phyloP scores from a whole-genome alignment of 2,113 vertebrate genomes.

The Colossoma macropomum region DNA sequence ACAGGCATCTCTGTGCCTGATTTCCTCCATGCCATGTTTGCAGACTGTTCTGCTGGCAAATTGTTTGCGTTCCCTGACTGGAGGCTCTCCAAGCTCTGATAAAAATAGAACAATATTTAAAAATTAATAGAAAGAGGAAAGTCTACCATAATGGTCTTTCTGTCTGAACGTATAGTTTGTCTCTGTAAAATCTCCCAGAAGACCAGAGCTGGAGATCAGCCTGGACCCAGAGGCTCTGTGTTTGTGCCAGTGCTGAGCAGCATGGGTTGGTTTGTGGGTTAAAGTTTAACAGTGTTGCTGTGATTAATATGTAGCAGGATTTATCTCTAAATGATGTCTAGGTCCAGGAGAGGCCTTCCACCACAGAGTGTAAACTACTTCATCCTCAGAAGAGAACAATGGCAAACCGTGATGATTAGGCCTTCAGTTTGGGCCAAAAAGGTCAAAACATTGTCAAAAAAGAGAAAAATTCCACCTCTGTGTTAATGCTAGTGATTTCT shows the following conservation, averaged over 20 bases:
- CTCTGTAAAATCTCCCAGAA: background rate
- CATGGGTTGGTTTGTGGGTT: background rate
- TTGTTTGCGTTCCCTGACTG: conserved; percentile 19
- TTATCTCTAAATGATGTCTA: background rate
- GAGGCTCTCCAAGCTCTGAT: background rate
- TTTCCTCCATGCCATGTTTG: conserved; percentile 36
- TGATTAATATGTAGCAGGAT: background rate
- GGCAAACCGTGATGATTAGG: too few relatives aligned
- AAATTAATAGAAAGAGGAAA: conserved; percentile 10
- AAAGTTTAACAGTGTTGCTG: background rate
- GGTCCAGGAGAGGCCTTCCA: too few relatives aligned
- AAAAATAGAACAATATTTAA: conserved; percentile 16
- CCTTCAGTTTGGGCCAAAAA: too few relatives aligned
- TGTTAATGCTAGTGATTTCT: too few relatives aligned
- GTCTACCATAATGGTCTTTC: background rate
- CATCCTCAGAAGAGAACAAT: too few relatives aligned
- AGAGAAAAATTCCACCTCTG: too few relatives aligned
- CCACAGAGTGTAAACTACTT: too few relatives aligned
- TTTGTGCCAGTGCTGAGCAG: background rate
- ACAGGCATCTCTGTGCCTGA: conserved; percentile 32
- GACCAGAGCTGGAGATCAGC: background rate
- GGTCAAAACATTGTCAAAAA: too few relatives aligned
- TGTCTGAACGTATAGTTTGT: background rate
- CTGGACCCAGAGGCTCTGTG: background rate
- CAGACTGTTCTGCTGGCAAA: conserved; percentile 9